Base-by-base conservation (phyloP, 2,797 vertebrate species). In the Ctenopoma multispine region DNA sequence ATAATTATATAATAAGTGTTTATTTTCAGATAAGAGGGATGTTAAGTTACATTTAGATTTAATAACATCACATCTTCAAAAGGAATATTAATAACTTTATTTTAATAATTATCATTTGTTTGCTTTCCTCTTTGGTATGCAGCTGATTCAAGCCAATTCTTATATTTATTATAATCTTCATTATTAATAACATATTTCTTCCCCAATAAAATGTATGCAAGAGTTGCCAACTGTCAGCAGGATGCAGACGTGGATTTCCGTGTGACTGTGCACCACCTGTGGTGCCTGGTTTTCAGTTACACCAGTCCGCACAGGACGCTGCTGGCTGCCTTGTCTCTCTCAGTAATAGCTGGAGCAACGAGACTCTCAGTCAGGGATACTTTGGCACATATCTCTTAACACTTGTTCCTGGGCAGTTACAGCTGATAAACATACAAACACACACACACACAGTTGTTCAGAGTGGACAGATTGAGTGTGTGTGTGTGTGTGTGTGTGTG, bases 341-440 rank as follows among this genome's bases (percentile, higher is more conserved):
- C 77, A 27, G 65, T 79, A 62, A 85, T 78, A 79, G 77, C 44
- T 36, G 3, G 47, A 50, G 71, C 41, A 59, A 64, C 1, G 54
- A 53, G 65, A 20, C 44, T 70, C 69, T 66, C 47, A 56, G 58
- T 75, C 73, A 75, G 62, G 65, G 66, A 75, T 79, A 75, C 72
- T 66, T 69, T 72, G 62, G 67, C 70, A 67, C 81, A 72, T 73
- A 64, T 85, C 69, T 77, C 57, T 54, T 24, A 62, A 81, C 80
- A 78, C 65, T 76, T 75, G 75, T 79, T 83, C 76, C 82, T 82
- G 72, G 49, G 55, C 66, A 73, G 63, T 54, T 69, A 63, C 67
- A 75, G 51, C 73, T 75, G 63, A 69, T 36, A 38, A 24, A 56
- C 53, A 63, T 43, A 14, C 43, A 38, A 24, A 56, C 53, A 60